Base-by-base conservation (phyloP, 1,140 invertebrate species). In the Heliconius hewitsoni region DNA sequence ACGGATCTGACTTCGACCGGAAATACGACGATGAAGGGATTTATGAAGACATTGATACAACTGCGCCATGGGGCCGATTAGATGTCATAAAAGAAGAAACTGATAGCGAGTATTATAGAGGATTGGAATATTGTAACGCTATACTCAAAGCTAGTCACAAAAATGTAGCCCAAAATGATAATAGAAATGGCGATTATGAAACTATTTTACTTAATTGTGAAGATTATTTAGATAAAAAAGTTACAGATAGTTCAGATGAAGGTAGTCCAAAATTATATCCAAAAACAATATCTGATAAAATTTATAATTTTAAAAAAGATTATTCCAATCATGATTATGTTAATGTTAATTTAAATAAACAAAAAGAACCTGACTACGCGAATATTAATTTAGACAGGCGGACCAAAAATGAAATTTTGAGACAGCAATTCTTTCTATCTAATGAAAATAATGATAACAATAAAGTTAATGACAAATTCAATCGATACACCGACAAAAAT, bases 51-150 rank as follows among this genome's bases (percentile, higher is more conserved):
- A 81, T 95, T 0, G 93, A 95, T 73, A 91, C 88, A 0, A 88
- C 76, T n/a, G 86, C 87, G 34, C 83, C 88, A 34, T 91, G 88
- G 84, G 83, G 85, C 18, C 79, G 76, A 77, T 78, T 95, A 1
- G 93, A 95, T 71, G 91, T 91, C 2, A 95, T 95, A 77, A 90
- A 94, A n/a, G 94, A 95, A 82, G 94, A 95, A 42, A 93, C 92
- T 0, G 94, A 95, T 71, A 94, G 92, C 42, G 94, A 95, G 74
- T 95, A 95, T 81, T 95, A 95, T 78, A 90, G 89, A 71, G 91
- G 92, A 13, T 50, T 94, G 3, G 93, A 93, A 39, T 94, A 93
- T 79, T 90, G 88, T 79, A 91, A 92, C 30, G 71, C 84, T 1
- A 23, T 88, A 0, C 85, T 89, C n/a, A 90, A 86, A 37, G 76